Base-by-base conservation (phyloP, 2,888 invertebrate species). In the Amiota communis region DNA sequence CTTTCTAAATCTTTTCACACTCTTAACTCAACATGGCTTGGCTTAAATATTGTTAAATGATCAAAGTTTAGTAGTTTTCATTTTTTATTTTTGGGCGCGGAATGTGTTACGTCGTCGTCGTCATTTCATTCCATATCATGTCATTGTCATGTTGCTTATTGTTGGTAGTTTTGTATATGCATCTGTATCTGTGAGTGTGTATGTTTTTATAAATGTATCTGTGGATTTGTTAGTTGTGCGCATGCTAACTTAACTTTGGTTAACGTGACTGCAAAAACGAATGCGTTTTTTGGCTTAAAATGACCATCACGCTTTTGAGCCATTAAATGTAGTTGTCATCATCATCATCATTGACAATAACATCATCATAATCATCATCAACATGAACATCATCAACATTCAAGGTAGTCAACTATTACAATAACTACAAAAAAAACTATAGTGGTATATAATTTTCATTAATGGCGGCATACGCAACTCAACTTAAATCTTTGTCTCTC, bases 321-420 rank as follows among this genome's bases (percentile, higher is more conserved):
- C 17, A 59, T 36, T 36, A 36, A 36, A 36, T 4, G 36, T 36
- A 36, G 36, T 36, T 6, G 36, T 36, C 1, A 6, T 36, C 36
- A 6, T 36, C 36, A 36, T 36, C 36, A 36, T 36, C 6, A 36
- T 36, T 23, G 23, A 23, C 23, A 23, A 23, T 23, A 23, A 23
- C 36, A 36, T 4, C 36, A 36, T 36, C 36, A 36, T 36, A 1
- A 23, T 23, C 36, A 36, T 36, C 4, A 57, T 3, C 57, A 10
- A 75, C 80, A 82, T 82, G 80, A 81, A 74, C 78, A 81, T 79
- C 82, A 83, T 85, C 86, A 85, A 83, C 83, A 85, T 83, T 81
- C 83, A 85, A 81, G 83, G 77, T 86, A 81, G 83, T 82, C 86
- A 84, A 79, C 84, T 77, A 36, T 36, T 36, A 36, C 36, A 36